These are phyloP conservation scores for Panopea generosa DNA, from an alignment of 2,888 invertebrate species.

Conservation along the genomic window DNA sequence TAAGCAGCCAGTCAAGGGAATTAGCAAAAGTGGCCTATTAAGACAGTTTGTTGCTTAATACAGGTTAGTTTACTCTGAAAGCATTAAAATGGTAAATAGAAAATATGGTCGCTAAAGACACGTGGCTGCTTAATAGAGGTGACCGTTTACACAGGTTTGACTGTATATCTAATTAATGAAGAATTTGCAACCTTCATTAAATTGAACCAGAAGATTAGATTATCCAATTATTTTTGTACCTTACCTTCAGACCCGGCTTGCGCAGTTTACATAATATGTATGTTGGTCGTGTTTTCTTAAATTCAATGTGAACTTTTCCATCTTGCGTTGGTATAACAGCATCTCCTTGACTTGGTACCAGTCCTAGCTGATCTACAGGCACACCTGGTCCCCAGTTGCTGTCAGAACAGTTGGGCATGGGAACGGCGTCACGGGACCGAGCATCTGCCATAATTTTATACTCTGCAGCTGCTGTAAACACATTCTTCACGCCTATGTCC, in stretches of 20 bases:
- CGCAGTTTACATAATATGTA: conserved; percentile 83
- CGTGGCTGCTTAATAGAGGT: too few relatives aligned
- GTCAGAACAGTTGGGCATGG: conserved; percentile 84
- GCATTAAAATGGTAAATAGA: too few relatives aligned
- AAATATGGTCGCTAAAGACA: too few relatives aligned
- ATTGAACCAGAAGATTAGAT: too few relatives aligned
- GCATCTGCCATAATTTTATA: conserved; percentile 83
- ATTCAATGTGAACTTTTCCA: conserved; percentile 86
- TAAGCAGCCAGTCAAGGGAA: too few relatives aligned
- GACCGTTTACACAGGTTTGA: too few relatives aligned
- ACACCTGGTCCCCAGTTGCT: conserved; percentile 85
- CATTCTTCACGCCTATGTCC: conserved; percentile 83
- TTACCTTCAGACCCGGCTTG: conserved; percentile 79
- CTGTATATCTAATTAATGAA: too few relatives aligned
- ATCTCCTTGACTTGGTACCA: conserved; percentile 80
- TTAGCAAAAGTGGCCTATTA: too few relatives aligned
- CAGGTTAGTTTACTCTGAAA: too few relatives aligned
- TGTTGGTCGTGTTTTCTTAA: conserved; percentile 92
- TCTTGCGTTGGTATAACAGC: conserved; percentile 72
- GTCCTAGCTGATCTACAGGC: conserved; percentile 83
- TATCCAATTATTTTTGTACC: too few relatives aligned
- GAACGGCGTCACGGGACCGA: conserved; percentile 79
- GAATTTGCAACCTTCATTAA: too few relatives aligned
- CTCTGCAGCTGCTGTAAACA: conserved; percentile 85
- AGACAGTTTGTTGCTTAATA: too few relatives aligned